Percentiles rank a stretch among this genome's conserved stretches.
These are phyloP conservation scores for Mizuhopecten yessoensis DNA, from an alignment of 1,140 invertebrate species.

Conservation along the genomic window DNA sequence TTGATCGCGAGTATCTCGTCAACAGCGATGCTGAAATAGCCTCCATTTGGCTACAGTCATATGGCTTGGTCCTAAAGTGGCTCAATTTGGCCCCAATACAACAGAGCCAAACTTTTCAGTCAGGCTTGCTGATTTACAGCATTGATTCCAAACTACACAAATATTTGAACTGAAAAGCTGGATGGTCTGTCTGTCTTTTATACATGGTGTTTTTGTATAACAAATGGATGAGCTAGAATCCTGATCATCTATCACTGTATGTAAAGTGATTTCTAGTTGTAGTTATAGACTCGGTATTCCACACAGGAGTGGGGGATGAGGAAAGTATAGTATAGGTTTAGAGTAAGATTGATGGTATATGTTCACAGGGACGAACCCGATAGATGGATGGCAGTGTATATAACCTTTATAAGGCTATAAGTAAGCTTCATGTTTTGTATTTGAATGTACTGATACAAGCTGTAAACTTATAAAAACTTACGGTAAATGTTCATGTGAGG, in stretches of 20 bases:
- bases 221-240: background rate
- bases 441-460: background rate
- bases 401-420: background rate
- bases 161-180: conserved; percentile 22
- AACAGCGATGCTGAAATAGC: background rate
- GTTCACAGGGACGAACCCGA: background rate
- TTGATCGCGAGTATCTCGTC: conserved; percentile 28
- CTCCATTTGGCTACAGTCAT: conserved; percentile 7
- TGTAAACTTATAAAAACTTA: background rate
- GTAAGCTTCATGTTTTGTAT: background rate
- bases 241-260: background rate
- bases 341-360: background rate
- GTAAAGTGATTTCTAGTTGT: background rate
- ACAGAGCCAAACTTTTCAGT: background rate
- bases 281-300: background rate
- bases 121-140: background rate
- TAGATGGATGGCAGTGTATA: background rate
- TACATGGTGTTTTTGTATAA: background rate
- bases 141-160: background rate
- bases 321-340: background rate
- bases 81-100: conserved; percentile 32
- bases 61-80: background rate
- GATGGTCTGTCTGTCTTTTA: background rate
- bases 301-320: background rate
- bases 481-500: background rate